Evolutionary conservation across 2,113 vertebrate species (phyloP).

Genomic region (Oreocharis arfaki): DNA sequence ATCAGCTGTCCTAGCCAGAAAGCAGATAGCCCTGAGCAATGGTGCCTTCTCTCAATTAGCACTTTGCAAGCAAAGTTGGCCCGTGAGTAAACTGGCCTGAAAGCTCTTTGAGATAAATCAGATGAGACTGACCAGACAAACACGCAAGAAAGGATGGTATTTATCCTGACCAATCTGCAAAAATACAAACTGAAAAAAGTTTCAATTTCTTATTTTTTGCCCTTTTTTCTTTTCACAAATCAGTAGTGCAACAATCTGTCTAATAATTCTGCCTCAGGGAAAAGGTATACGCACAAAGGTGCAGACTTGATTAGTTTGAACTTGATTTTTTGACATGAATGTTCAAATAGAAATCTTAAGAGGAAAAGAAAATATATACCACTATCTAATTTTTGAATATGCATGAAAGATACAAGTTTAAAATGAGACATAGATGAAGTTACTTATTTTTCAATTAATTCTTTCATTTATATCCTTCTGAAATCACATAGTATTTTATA

Average conservation of each 20-base stretch:
- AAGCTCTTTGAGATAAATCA: not conserved
- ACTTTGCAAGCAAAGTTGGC: not conserved
- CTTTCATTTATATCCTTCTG: not conserved
- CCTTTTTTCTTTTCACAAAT: not conserved
- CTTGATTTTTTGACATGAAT: not conserved
- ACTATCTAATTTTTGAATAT: not conserved
- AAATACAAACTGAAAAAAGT: not conserved
- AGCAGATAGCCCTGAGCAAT: not conserved
- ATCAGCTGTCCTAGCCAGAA: not conserved
- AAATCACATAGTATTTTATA: not conserved
- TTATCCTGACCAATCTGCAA: not conserved
- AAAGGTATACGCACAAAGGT: not conserved
- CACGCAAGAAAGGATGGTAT: not conserved
- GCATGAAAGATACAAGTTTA: not conserved
- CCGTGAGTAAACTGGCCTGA: not conserved
- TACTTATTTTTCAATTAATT: not conserved
- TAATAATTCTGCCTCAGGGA: not conserved
- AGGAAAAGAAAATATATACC: not conserved
- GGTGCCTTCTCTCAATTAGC: slow-evolving; percentile 28
- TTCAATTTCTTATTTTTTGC: not conserved
- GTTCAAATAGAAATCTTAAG: not conserved
- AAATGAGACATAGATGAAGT: not conserved
- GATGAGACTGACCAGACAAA: not conserved
- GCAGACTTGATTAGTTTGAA: not conserved
- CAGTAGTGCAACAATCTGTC: not conserved